Base-by-base conservation (phyloP, 2,113 vertebrate species). In the Ranitomeya variabilis region DNA sequence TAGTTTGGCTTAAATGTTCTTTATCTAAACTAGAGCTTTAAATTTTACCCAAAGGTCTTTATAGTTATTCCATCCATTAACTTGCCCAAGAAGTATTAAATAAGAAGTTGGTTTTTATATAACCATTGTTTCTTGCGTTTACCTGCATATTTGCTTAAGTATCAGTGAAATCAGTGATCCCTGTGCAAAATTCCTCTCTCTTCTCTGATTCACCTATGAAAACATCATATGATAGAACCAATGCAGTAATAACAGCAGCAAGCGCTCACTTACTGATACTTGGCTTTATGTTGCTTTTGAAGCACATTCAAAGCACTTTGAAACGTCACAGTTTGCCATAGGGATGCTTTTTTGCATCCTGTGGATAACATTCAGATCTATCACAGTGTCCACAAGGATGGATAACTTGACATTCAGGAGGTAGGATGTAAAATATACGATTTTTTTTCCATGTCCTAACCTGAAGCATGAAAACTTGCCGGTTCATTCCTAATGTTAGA, bases 241-340 rank as follows among this genome's bases (percentile, higher is more conserved):
- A 45, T 74, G 71, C 37, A 74, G 71, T 45, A 74, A 73, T 57
- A 51, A 51, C 31, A 74, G 15, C 37, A 51, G 14, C 31, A 6
- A 74, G 37, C 71, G 37, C 37, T 45, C 69, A 37, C 37, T 74
- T 16, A 74, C 71, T 74, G 45, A 74, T 18, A 74, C 15, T 4
- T 45, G 16, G 37, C 71, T 74, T 74, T 74, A 5, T 74, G 31
- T 74, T 19, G 71, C 9, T 74, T 74, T 74, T 74, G 31, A 74
- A 74, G 45, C 37, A 52, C 45, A 52, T 76, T 76, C 73, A 51
- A 51, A 76, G 73, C 45, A 51, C 73, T 76, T 76, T 76, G 73
- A 74, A 74, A 45, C 37, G 37, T 74, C 71, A 74, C 52, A 37
- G 12, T 76, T 76, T 76, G 73, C 73, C 73, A 52, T 52, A 76